These are phyloP conservation scores for Coccyzus lansbergi DNA, from an alignment of 2,797 vertebrate genomes.

Conservation along the genomic window DNA sequence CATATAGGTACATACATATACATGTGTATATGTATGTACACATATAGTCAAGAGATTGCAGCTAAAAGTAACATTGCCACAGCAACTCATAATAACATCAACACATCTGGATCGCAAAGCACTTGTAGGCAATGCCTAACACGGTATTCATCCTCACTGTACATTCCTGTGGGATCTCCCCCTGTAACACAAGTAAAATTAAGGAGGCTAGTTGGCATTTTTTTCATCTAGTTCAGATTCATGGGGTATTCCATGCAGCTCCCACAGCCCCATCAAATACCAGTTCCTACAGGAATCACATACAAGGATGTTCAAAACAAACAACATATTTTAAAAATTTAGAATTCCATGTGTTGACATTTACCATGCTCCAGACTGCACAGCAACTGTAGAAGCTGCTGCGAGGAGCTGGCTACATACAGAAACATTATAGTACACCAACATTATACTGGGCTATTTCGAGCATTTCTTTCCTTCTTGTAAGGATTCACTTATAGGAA, in stretches of 20 bases:
- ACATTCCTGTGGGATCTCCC: neutral
- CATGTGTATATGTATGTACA: no score
- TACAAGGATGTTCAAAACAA: conserved; percentile 31
- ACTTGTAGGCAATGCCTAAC: neutral
- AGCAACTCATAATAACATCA: neutral
- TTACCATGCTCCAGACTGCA: conserved; percentile 22
- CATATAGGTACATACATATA: no score
- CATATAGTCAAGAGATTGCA: neutral
- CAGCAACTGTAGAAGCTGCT: conserved; percentile 16
- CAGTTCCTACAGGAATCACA: conserved; percentile 52
- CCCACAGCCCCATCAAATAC: conserved; percentile 33
- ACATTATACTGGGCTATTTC: neutral
- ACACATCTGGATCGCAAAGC: neutral
- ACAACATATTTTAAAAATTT: neutral
- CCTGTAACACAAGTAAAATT: conserved; percentile 11
- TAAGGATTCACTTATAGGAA: neutral
- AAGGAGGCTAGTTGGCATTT: neutral
- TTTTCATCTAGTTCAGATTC: conserved; percentile 42
- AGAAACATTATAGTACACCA: neutral
- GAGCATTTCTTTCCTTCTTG: neutral
- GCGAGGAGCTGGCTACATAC: neutral
- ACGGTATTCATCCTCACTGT: neutral
- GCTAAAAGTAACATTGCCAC: neutral
- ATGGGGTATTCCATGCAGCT: neutral
- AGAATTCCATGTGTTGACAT: conserved; percentile 55